Conservation (phyloP, 1,140 invertebrate species). For the Tetragonula clypearis region DNA sequence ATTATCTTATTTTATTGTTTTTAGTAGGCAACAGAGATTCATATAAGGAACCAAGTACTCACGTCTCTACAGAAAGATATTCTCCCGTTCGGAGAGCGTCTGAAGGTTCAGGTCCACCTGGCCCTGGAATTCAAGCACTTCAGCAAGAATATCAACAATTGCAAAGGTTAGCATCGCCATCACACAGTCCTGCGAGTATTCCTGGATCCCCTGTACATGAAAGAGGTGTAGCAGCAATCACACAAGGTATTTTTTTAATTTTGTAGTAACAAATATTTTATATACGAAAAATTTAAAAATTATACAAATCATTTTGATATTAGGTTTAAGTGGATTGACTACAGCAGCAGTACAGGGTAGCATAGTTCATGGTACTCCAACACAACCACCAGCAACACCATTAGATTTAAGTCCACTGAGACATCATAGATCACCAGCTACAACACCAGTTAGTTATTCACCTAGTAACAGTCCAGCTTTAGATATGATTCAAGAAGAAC, state of each 20-base stretch:
- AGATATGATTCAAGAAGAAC: conserved; percentile 94
- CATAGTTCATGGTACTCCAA: conserved; percentile 81
- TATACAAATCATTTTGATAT: background rate
- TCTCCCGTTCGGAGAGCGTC: conserved; percentile 94
- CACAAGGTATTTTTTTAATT: conserved; percentile 83
- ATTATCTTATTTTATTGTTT: conserved; percentile 40
- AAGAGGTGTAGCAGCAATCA: conserved; percentile 87
- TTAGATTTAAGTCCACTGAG: conserved; percentile 79
- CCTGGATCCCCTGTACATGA: conserved; percentile 88
- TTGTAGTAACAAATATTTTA: background rate
- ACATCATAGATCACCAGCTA: conserved; percentile 81
- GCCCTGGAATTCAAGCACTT: conserved; percentile 83
- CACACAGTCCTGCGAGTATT: conserved; percentile 82
- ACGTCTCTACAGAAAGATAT: conserved; percentile 88
- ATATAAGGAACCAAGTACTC: conserved; percentile 79
- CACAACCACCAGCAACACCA: conserved; percentile 78
- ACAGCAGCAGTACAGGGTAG: conserved; percentile 79
- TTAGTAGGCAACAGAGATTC: conserved; percentile 77
- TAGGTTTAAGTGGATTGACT: conserved; percentile 78
- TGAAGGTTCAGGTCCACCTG: conserved; percentile 86
- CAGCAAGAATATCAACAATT: conserved; percentile 89
- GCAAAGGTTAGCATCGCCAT: conserved; percentile 82
- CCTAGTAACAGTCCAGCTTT: conserved; percentile 86
- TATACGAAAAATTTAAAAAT: background rate
- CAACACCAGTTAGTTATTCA: conserved; percentile 81